phyloP scores from a whole-genome alignment of 1,140 invertebrate genomes.

The Latrodectus geometricus region DNA sequence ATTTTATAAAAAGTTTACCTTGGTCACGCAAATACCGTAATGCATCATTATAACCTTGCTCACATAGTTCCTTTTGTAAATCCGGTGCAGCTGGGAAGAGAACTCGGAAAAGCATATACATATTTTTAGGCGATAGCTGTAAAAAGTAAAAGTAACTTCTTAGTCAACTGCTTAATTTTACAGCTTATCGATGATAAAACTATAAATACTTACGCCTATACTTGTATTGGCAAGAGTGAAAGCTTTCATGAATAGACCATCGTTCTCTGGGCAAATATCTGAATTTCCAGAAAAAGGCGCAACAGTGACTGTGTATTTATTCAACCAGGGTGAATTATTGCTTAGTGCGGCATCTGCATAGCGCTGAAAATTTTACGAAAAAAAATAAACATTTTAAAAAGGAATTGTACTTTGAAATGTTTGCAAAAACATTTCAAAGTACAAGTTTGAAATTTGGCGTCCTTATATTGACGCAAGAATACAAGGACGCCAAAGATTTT shows the following conservation, averaged over 20 bases:
- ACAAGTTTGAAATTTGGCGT: no score
- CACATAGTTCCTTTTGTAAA: conserved; percentile 90
- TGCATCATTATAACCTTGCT: conserved; percentile 97
- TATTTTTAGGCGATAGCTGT: conserved; percentile 86
- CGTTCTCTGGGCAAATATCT: conserved; percentile 96
- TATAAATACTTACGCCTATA: conserved; percentile 77
- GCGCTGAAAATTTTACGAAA: conserved; percentile 67
- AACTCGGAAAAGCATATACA: conserved; percentile 90
- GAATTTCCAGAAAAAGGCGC: conserved; percentile 97
- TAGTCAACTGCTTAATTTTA: neutral
- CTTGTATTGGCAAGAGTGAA: conserved; percentile 91
- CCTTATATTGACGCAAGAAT: no score
- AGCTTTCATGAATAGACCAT: conserved; percentile 65
- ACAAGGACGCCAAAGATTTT: no score
- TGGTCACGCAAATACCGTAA: conserved; percentile 91
- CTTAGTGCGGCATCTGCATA: conserved; percentile 98
- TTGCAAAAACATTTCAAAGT: no score
- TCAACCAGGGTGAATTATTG: conserved; percentile 92
- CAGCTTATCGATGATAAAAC: neutral
- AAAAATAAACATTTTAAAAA: no score
- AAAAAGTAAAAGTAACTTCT: conserved; percentile 3
- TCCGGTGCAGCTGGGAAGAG: conserved; percentile 95
- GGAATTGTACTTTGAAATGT: no score
- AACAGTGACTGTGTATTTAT: conserved; percentile 95
- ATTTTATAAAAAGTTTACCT: conserved; percentile 69